A percentile compares a stretch with the other conserved stretches of the same genome.
These are phyloP conservation scores for Mixornis gularis DNA, from an alignment of 2,113 vertebrate species.

Conservation along the genomic window DNA sequence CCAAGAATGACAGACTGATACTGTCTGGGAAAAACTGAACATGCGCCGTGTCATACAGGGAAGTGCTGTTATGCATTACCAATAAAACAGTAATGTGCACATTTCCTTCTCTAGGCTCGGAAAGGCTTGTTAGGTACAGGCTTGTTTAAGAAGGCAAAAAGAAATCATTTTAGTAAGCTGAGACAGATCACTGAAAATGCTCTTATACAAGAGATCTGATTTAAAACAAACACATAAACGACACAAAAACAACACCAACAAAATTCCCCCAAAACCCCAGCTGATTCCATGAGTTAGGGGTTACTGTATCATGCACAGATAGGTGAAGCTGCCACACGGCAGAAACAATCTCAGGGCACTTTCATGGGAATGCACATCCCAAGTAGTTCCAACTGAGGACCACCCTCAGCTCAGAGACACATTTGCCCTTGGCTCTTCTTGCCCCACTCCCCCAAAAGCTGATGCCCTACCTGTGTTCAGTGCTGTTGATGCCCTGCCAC, in stretches of 20 bases:
- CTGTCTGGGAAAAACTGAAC: background rate
- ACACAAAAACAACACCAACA: background rate
- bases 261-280: background rate
- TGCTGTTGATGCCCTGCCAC: background rate
- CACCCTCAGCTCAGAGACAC: background rate
- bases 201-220: background rate
- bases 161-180: background rate
- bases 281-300: background rate
- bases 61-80: background rate
- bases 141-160: background rate
- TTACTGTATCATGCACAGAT: background rate
- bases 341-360: background rate
- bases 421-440: background rate
- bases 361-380: background rate
- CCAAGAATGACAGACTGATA: slow-evolving; percentile 45
- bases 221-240: background rate
- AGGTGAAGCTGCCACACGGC: background rate
- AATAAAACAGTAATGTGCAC: background rate
- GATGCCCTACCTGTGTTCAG: background rate
- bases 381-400: background rate
- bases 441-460: rapidly evolving
- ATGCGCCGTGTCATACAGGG: background rate
- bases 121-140: background rate
- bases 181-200: background rate
- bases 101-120: background rate